Evolutionary conservation across 2,113 vertebrate genomes (phyloP).

Genomic region (Salminus brasiliensis): DNA sequence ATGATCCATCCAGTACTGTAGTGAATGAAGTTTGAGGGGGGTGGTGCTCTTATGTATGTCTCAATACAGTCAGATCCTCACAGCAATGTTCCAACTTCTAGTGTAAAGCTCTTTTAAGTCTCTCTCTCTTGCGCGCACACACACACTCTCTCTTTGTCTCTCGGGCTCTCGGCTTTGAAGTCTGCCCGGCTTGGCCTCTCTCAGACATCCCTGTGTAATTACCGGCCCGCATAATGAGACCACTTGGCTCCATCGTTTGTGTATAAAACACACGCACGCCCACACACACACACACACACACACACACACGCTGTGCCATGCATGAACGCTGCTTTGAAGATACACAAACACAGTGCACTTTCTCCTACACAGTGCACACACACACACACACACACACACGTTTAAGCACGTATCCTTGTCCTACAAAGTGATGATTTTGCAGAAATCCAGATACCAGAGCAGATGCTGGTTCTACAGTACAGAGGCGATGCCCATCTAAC

Average conservation of each 20-base stretch:
- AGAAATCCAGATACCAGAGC: conserved; percentile 13
- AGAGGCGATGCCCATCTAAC: neutral
- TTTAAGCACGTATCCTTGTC: conserved; percentile 21
- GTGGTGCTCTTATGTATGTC: too few relatives aligned
- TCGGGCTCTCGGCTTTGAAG: conserved; percentile 68
- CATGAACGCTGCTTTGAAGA: conserved; percentile 44
- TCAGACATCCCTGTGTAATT: conserved; percentile 62
- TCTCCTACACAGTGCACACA: neutral
- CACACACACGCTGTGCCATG: conserved; percentile 60
- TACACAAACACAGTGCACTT: conserved; percentile 38
- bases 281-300: conserved; percentile 54
- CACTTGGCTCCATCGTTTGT: conserved; percentile 61
- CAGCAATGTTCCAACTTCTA: too few relatives aligned
- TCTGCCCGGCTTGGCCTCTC: conserved; percentile 51
- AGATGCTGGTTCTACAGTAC: neutral
- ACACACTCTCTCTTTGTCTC: neutral
- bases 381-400: neutral
- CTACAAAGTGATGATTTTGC: conserved; percentile 41
- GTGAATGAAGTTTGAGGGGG: too few relatives aligned
- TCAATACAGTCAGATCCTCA: too few relatives aligned
- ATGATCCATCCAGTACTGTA: too few relatives aligned
- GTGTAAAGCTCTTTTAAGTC: too few relatives aligned
- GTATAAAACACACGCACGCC: conserved; percentile 66
- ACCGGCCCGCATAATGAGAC: conserved; percentile 69
- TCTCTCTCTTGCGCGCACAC: neutral